Conservation (phyloP, 2,888 invertebrate genomes). For the Biston betularia region DNA sequence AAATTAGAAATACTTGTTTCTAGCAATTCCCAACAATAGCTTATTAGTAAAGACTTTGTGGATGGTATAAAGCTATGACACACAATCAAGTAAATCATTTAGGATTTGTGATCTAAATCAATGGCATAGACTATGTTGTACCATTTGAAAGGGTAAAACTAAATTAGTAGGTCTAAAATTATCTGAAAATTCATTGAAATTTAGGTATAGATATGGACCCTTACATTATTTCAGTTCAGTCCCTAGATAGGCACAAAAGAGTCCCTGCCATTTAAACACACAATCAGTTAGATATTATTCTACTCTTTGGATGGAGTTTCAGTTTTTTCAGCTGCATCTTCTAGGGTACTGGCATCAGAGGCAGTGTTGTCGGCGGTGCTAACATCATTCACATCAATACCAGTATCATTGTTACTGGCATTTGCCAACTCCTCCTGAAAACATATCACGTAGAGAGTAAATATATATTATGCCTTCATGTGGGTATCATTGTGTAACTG, state of each 20-base stretch:
- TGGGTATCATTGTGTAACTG: no score
- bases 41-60: neutral
- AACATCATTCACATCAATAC: conserved; percentile 82
- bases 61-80: neutral
- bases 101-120: neutral
- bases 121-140: neutral
- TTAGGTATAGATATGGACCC: neutral
- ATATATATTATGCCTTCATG: no score
- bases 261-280: neutral
- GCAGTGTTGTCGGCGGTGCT: conserved; percentile 79
- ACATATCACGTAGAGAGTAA: conserved; percentile 38
- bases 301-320: conserved; percentile 46
- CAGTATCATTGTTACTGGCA: conserved; percentile 84
- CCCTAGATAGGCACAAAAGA: neutral
- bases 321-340: conserved; percentile 58
- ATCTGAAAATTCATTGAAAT: neutral
- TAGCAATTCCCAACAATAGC: neutral
- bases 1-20: neutral
- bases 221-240: neutral
- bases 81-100: no score
- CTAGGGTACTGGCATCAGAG: conserved; percentile 74
- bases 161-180: neutral
- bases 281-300: neutral
- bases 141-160: neutral
- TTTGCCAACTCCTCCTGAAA: conserved; percentile 88